phyloP scores from a whole-genome alignment of 1,140 invertebrate genomes.

The Anastrepha obliqua region DNA sequence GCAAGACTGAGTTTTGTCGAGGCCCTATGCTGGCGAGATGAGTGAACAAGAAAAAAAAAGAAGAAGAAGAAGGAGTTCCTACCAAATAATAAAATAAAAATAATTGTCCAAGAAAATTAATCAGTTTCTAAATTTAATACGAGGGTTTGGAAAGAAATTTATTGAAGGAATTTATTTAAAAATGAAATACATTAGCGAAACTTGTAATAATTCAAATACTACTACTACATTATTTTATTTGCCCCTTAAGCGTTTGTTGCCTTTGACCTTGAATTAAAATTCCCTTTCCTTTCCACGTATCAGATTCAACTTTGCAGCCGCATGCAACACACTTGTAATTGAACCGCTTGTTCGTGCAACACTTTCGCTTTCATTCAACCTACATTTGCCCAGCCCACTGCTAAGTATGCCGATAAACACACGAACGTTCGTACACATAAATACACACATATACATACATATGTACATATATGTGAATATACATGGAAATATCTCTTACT shows the following conservation, averaged over 20 bases:
- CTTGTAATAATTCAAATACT: too few species aligned
- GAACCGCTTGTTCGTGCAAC: slow-evolving; percentile 24
- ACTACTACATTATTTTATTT: not conserved
- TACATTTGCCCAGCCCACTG: slow-evolving; percentile 30
- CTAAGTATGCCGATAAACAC: not conserved
- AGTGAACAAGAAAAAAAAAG: too few species aligned
- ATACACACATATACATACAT: not conserved
- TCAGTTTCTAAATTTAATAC: too few species aligned
- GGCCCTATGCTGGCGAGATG: too few species aligned
- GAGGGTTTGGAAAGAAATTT: too few species aligned
- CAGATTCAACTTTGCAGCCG: not conserved
- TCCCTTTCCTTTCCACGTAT: not conserved
- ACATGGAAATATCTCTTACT: not conserved
- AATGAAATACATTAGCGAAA: too few species aligned
- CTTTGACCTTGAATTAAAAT: slow-evolving; percentile 3
- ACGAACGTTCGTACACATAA: not conserved
- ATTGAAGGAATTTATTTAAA: too few species aligned
- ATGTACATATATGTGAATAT: not conserved
- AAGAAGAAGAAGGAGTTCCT: too few species aligned
- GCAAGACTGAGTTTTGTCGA: too few species aligned
- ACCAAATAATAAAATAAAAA: too few species aligned
- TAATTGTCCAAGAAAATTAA: too few species aligned
- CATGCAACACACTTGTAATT: not conserved
- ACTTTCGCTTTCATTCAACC: slow-evolving; percentile 43
- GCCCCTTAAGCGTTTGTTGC: too few species aligned